phyloP scores from a whole-genome alignment of 2,113 vertebrate species.

The Peucedramus taeniatus region DNA sequence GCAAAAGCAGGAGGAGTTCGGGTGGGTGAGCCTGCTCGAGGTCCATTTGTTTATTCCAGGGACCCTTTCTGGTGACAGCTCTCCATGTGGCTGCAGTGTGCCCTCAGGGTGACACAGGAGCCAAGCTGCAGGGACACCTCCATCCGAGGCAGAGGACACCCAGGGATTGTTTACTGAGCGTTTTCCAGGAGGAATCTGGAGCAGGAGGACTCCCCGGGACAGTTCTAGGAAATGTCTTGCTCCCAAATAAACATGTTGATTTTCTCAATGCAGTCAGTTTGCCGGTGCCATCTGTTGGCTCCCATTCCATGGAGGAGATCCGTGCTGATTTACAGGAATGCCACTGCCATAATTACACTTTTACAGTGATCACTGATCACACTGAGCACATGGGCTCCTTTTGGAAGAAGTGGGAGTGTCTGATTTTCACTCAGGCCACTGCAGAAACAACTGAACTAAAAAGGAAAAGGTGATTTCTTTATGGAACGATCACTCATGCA shows the following conservation, averaged over 20 bases:
- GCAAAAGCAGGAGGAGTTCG: rapidly evolving
- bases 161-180: neutral
- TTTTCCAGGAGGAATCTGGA: neutral
- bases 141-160: rapidly evolving
- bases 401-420: neutral
- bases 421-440: neutral
- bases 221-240: constrained; percentile 1
- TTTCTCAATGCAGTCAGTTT: neutral
- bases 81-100: rapidly evolving
- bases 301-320: neutral
- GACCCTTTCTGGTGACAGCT: neutral
- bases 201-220: neutral
- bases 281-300: constrained; percentile 38
- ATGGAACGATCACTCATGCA: neutral
- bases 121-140: rapidly evolving
- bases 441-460: neutral
- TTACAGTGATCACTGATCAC: neutral
- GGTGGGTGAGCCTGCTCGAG: neutral
- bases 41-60: rapidly evolving
- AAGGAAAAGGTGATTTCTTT: neutral
- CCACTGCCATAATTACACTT: neutral
- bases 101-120: rapidly evolving
- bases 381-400: rapidly evolving
- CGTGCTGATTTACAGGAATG: neutral
- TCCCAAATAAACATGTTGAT: neutral